Evolutionary conservation across 2,888 invertebrate genomes (phyloP), one percentile per base, ranked within the genome.

Genomic region (Chrysolina oricalcia): DNA sequence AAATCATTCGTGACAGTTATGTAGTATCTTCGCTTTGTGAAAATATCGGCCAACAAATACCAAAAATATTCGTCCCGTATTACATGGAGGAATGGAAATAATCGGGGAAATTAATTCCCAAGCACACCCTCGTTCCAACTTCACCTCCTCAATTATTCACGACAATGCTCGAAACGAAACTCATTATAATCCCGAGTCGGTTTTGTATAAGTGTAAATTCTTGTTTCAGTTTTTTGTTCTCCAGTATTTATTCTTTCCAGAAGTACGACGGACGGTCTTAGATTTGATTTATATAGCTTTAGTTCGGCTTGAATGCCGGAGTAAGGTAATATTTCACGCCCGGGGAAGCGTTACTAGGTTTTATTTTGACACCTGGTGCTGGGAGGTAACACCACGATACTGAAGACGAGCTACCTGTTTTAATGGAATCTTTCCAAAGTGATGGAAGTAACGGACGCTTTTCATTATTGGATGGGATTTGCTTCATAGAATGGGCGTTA

Each of bases 161-260:
- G 8, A 27, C 35, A 35, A 15, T 13, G 23, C 35, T 35, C n/a
- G 8, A 35, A 35, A 59, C 46, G 21, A 56, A 56, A 56, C 21
- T 21, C 56, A 56, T 56, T 59, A 35, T 59, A 27, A 27, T 27
- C 15, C 27, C 2, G 10, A 9, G 59, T 9, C 59, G 59, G 59
- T 59, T 59, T 27, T 35, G 23, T 27, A n/a, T 59, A 59, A 59
- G 59, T 59, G 59, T 59, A 4, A 17, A 35, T 59, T 35, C 59
- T 59, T 27, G 59, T 59, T 59, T 10, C 23, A 59, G 35, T 59
- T 59, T 27, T 56, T 59, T n/a, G n/a, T 59, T 59, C 19, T 15
- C 15, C 59, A 59, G 59, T 59, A 59, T 59, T 59, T 59, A 59
- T 59, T 59, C n/a, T 59, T 59, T 27, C 35, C 10, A 59, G 59